Base-by-base conservation (phyloP, 2,888 invertebrate species). In the Bhutanitis thaidina region DNA sequence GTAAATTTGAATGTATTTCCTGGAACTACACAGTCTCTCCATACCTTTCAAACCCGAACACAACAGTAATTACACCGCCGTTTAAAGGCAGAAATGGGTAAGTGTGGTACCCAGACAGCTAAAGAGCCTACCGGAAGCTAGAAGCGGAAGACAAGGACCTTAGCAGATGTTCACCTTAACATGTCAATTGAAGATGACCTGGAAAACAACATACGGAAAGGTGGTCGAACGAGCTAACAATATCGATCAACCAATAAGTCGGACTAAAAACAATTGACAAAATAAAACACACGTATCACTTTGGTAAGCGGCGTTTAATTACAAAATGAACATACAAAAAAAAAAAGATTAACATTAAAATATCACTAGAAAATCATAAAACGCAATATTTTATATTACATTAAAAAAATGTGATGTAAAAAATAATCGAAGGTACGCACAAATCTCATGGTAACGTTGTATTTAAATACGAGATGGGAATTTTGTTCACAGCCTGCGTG, bases 221-320 rank as follows among this genome's bases (percentile, higher is more conserved):
- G n/a, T n/a, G n/a, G n/a, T n/a, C n/a, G n/a, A n/a, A n/a, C n/a
- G n/a, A n/a, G n/a, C 7, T 27, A 8, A 27, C 7, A 27, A 8
- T 27, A 20, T 20, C 5, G 2, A 20, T n/a, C 20, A 20, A 20
- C 20, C 20, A 20, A 20, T 30, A 10, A 10, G 30, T 30, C 3
- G 4, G 10, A 10, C 3, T 10, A 4, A 3, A 30, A n/a, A 30
- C 5, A 12, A 12, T n/a, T 32, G n/a, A 32, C 12, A n/a, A 35
- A 50, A 45, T 35, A 20, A 51, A 51, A 41, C 35, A 20, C 35
- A 50, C 29, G 3, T 39, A 55, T 60, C 74, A 83, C 84, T 83
- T 87, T 86, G 87, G 87, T 84, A 81, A 85, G 84, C 81, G 78
- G 77, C 79, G 69, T 86, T 84, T 87, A 80, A 78, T 85, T 69